A percentile compares a stretch with the other conserved stretches of the same genome.
These are phyloP conservation scores for Rhogogaster chlorosoma DNA, from an alignment of 2,888 invertebrate genomes.

Conservation along the genomic window DNA sequence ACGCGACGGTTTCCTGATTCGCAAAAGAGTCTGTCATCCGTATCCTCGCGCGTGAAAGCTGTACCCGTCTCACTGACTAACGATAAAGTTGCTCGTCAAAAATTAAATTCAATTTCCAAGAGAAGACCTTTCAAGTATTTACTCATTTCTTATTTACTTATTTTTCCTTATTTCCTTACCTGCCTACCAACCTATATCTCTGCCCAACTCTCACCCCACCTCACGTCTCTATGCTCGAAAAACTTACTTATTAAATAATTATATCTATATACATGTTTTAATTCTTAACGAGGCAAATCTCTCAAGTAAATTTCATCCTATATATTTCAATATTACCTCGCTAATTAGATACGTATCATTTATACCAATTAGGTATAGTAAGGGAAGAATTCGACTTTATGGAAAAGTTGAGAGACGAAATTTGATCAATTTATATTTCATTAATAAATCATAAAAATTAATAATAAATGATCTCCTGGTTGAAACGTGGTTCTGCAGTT, in stretches of 20 bases:
- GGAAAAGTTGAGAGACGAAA: not conserved
- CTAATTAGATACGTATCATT: slow-evolving; percentile 9
- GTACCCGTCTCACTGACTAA: not conserved
- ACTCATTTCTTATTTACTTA: slow-evolving; percentile 5
- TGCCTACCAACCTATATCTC: no score
- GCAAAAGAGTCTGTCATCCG: not conserved
- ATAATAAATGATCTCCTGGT: not conserved
- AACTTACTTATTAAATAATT: not conserved
- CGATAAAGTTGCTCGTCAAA: slow-evolving; percentile 18
- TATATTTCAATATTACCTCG: not conserved
- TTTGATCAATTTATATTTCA: not conserved
- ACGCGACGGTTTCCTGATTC: not conserved
- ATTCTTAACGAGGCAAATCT: slow-evolving; percentile 16
- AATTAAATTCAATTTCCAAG: slow-evolving; percentile 23
- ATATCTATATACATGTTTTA: not conserved
- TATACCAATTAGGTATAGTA: not conserved
- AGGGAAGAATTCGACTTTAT: not conserved
- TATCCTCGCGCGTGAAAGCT: not conserved
- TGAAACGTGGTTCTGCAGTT: no score
- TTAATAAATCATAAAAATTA: not conserved
- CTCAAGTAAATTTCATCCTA: not conserved
- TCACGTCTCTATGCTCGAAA: not conserved
- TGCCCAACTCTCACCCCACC: not conserved
- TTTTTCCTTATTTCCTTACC: not conserved
- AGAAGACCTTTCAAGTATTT: slow-evolving; percentile 25